Percentiles rank a stretch among this genome's conserved stretches.
These are phyloP conservation scores for Caerostris extrusa DNA, from an alignment of 1,140 invertebrate species.

Conservation along the genomic window DNA sequence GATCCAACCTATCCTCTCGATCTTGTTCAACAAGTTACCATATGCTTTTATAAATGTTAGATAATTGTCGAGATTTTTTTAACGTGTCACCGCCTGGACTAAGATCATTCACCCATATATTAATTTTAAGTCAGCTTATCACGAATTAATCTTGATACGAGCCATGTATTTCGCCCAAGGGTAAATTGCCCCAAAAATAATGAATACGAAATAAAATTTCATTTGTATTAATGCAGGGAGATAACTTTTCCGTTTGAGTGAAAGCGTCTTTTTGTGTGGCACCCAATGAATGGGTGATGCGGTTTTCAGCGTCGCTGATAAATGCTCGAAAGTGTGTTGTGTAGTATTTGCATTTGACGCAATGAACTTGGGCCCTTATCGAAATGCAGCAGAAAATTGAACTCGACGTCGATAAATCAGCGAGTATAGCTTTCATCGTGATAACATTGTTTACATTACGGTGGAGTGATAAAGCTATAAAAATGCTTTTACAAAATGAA, in stretches of 20 bases:
- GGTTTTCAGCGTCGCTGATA: not conserved
- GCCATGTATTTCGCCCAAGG: not conserved
- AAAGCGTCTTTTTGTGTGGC: not conserved
- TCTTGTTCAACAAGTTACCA: too few species aligned
- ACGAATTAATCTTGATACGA: too few species aligned
- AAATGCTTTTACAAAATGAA: constrained; percentile 19
- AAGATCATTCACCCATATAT: too few species aligned
- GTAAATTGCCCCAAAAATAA: not conserved
- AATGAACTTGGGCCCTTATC: not conserved
- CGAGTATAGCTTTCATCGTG: constrained; percentile 23
- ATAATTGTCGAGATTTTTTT: too few species aligned
- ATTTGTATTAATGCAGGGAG: not conserved
- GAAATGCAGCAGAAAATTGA: constrained; percentile 33
- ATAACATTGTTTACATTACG: constrained; percentile 45
- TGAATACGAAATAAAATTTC: not conserved
- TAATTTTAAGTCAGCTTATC: too few species aligned
- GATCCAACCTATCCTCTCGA: too few species aligned
- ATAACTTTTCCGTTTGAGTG: not conserved
- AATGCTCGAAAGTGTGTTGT: not conserved
- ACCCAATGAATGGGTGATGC: not conserved
- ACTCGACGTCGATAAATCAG: constrained; percentile 29
- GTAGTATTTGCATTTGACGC: constrained; percentile 27
- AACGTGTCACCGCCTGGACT: too few species aligned
- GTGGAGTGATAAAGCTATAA: constrained; percentile 1
- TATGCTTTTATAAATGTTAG: too few species aligned